Percentiles rank a stretch among this genome's conserved stretches.
phyloP scores from a whole-genome alignment of 2,888 invertebrate species.

The Drosophila koepferae region DNA sequence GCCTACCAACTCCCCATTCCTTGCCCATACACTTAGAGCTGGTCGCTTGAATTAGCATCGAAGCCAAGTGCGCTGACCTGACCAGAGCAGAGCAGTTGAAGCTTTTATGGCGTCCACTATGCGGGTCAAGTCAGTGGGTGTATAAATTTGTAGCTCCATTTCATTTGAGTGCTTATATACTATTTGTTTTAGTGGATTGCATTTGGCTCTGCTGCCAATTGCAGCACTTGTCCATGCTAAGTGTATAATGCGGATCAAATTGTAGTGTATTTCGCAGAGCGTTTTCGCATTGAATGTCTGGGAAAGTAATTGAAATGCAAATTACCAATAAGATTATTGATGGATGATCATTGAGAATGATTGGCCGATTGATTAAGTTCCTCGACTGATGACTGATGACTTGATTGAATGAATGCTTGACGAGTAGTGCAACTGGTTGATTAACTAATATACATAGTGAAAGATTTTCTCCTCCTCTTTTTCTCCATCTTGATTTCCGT shows the following conservation, averaged over 20 bases:
- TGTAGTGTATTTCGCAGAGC: not conserved
- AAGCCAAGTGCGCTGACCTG: conserved; percentile 60
- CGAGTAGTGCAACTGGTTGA: not conserved
- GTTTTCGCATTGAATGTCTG: not conserved
- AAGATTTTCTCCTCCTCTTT: not conserved
- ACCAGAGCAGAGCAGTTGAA: conserved; percentile 27
- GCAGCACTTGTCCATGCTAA: not conserved
- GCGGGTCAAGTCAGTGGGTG: conserved; percentile 51
- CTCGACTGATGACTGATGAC: not conserved
- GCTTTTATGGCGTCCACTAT: conserved; percentile 33
- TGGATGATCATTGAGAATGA: not conserved
- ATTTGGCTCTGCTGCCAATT: conserved; percentile 9
- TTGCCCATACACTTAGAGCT: conserved; percentile 10
- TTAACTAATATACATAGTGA: not conserved
- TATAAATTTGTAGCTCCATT: conserved; percentile 25
- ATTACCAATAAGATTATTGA: not conserved
- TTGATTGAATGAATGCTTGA: not conserved
- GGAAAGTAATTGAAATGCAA: not conserved
- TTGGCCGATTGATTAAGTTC: not conserved
- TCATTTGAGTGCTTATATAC: conserved; percentile 38
- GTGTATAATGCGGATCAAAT: not conserved
- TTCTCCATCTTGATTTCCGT: not conserved
- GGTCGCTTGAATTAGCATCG: conserved; percentile 54
- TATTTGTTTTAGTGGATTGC: conserved; percentile 38
- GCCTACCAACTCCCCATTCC: too few species aligned